Evolutionary conservation across 2,797 vertebrate species (phyloP).

Genomic region (Cirrhinus molitorella): DNA sequence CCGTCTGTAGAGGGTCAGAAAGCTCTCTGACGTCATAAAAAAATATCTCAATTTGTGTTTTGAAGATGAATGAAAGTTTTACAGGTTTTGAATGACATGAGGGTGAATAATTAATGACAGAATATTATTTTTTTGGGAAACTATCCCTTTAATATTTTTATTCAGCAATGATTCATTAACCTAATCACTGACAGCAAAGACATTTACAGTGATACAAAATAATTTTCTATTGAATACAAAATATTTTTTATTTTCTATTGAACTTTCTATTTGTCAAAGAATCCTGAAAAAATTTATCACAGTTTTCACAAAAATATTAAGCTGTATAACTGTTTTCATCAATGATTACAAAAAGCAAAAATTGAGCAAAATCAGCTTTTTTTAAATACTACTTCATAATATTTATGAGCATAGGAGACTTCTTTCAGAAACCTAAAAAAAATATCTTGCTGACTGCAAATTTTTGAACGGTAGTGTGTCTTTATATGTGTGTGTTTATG

Average conservation of each 20-base stretch:
- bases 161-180: not conserved
- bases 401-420: not conserved
- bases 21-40: too few species aligned
- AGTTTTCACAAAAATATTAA: too few species aligned
- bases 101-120: too few species aligned
- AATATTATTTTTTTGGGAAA: too few species aligned
- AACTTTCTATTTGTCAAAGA: not conserved
- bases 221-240: not conserved
- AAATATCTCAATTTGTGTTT: too few species aligned
- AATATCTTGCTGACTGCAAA: not conserved
- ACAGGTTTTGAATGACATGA: too few species aligned
- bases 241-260: not conserved
- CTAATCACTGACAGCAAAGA: not conserved
- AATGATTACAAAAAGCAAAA: too few species aligned
- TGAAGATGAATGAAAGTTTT: too few species aligned
- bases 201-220: not conserved
- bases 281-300: not conserved
- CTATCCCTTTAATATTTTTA: not conserved
- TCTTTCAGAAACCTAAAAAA: not conserved
- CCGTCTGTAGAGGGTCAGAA: too few species aligned
- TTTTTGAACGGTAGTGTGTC: not conserved
- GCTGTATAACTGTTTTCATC: too few species aligned
- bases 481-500: constrained; percentile 15
- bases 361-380: too few species aligned
- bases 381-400: not conserved